These are phyloP conservation scores for Cabera pusaria DNA, from an alignment of 2,888 invertebrate species.

Conservation along the genomic window DNA sequence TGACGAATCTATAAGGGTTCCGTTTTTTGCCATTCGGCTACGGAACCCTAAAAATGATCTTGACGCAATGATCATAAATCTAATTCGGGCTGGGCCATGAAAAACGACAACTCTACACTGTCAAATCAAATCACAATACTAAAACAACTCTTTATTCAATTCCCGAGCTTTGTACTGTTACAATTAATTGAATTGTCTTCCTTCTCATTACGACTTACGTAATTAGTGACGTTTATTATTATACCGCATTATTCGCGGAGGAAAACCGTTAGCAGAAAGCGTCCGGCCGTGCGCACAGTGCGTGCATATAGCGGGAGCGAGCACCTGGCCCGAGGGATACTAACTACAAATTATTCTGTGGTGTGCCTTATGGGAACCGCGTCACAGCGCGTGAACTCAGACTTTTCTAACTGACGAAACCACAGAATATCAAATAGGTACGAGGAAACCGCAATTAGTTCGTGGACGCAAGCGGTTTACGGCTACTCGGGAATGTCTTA, in stretches of 20 bases:
- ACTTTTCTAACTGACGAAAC: conserved; percentile 6
- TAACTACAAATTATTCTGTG: not conserved
- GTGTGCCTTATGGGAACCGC: conserved; percentile 26
- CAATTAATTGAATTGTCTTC: conserved; percentile 20
- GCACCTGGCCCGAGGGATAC: conserved; percentile 15
- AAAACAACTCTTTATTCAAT: too few species aligned
- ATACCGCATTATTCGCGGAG: conserved; percentile 51
- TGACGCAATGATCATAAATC: conserved; percentile 20
- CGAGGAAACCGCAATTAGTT: conserved; percentile 17
- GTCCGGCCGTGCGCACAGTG: conserved; percentile 30
- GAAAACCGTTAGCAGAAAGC: conserved; percentile 59
- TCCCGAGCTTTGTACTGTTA: conserved; percentile 9
- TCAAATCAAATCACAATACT: too few species aligned
- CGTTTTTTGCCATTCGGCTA: too few species aligned
- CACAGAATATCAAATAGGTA: too few species aligned
- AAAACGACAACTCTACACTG: conserved; percentile 5
- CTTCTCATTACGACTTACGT: conserved; percentile 28
- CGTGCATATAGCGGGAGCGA: conserved; percentile 29
- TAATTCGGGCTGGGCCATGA: conserved; percentile 12
- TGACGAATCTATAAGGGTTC: too few species aligned
- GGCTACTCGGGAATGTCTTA: too few species aligned
- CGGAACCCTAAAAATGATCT: not conserved
- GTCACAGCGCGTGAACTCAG: conserved; percentile 18
- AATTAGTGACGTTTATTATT: conserved; percentile 44
- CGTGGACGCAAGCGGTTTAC: conserved; percentile 4